Base-by-base conservation (phyloP, 1,140 invertebrate species). In the Hylyphantes graminicola region DNA sequence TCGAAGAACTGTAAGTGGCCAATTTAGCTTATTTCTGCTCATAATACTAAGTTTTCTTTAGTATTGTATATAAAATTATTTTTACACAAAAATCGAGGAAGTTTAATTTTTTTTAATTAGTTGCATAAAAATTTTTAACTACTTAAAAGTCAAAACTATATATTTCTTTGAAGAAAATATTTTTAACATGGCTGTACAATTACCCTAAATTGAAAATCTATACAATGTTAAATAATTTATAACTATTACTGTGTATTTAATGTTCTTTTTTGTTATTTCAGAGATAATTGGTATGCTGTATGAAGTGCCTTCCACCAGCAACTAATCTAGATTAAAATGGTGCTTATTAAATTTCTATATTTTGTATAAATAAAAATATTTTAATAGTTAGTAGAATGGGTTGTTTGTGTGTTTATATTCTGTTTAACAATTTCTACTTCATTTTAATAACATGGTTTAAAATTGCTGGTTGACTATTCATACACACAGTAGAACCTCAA, bases 231-330 rank as follows among this genome's bases (percentile, higher is more conserved):
- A 35, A 35, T 1, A 35, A 35, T 35, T 5, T 35, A 35, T n/a
- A 35, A 5, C 35, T 35, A 35, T 5, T 35, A 7, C 7, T 70
- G n/a, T 70, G 15, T 53, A 10, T 9, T 35, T 55, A 74, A 74
- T 61, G 59, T 70, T 70, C 48, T 9, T 54, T 70, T 9, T 70
- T 70, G 72, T 21, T 59, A 73, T 68, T 67, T 53, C 48, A 83
- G 80, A 83, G 59, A 83, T 83, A 83, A 54, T 57, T 75, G 72
- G 35, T 35, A 5, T 74, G 50, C 70, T 65, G 80, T 63, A 83
- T 65, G 70, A 83, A 83, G 80, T 83, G 80, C 80, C 80, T 83
- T 83, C 68, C 53, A 83, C 55, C 57, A 53, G 80, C 72, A 64
- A 55, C 79, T 81, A 73, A 81, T 63, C 61, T 55, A 74, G 80